A percentile compares a stretch with the other conserved stretches of the same genome.
phyloP scores from a whole-genome alignment of 2,888 invertebrate genomes.

The Lucinisca nassula region DNA sequence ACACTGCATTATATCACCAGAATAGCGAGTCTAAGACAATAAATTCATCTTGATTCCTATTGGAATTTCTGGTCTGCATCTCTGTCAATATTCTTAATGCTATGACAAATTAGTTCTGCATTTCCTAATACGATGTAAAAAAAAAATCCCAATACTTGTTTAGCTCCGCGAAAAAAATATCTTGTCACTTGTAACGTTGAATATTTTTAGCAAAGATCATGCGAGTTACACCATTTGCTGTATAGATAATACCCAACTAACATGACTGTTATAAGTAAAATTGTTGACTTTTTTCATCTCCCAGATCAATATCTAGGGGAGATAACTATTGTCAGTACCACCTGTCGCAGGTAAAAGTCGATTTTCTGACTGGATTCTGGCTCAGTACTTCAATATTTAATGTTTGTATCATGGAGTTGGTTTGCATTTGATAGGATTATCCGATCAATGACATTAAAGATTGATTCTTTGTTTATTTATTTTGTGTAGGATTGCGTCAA shows the following conservation, averaged over 20 bases:
- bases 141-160: no score
- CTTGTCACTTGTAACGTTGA: no score
- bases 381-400: background rate
- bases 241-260: background rate
- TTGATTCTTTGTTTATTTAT: background rate
- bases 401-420: background rate
- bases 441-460: background rate
- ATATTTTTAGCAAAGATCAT: background rate
- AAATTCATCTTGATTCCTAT: background rate
- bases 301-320: background rate
- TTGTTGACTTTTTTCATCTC: background rate
- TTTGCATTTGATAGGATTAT: background rate
- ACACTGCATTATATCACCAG: background rate
- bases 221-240: background rate
- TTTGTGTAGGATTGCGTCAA: no score
- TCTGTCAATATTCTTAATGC: background rate
- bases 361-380: background rate
- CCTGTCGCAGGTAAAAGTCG: slow-evolving; percentile 12
- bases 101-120: background rate
- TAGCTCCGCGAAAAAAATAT: no score
- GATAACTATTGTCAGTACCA: background rate
- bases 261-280: background rate
- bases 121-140: background rate
- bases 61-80: background rate
- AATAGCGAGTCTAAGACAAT: background rate